Percentiles rank a stretch among this genome's conserved stretches.
Conservation (phyloP, 2,888 invertebrate species). For the Hyles lineata region DNA sequence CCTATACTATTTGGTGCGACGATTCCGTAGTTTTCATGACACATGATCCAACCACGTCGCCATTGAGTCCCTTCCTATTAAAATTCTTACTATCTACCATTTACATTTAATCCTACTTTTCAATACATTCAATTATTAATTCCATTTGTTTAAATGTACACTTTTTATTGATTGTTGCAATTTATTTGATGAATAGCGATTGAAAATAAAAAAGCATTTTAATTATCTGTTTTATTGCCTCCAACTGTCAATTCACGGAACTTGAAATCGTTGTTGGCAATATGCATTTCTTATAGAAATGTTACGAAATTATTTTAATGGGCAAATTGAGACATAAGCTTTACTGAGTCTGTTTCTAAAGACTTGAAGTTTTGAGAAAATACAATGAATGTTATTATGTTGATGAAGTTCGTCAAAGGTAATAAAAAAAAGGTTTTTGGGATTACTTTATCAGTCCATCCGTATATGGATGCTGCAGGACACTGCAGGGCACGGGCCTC, state of each 20-base stretch:
- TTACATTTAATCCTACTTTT: not conserved
- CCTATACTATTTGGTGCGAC: too few relatives aligned
- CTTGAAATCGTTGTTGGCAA: not conserved
- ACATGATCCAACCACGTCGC: too few relatives aligned
- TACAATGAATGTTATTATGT: too few relatives aligned
- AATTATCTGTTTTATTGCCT: not conserved
- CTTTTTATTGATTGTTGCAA: not conserved
- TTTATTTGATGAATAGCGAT: not conserved
- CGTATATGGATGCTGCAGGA: too few relatives aligned
- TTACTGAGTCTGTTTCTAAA: not conserved
- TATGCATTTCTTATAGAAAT: not conserved
- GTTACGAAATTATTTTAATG: not conserved
- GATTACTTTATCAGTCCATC: too few relatives aligned
- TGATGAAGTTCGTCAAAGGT: too few relatives aligned
- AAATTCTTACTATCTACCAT: not conserved
- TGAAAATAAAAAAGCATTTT: not conserved
- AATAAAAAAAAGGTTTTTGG: too few relatives aligned
- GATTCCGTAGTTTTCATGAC: too few relatives aligned
- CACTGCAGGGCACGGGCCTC: too few relatives aligned
- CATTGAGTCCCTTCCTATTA: not conserved
- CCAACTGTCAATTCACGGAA: not conserved
- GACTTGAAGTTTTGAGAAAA: not conserved
- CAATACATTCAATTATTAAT: not conserved
- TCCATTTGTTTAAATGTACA: not conserved
- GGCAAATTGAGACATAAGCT: not conserved